Evolutionary conservation across 2,113 vertebrate genomes (phyloP), one percentile per base, ranked within the genome.

Genomic region (Lathamus discolor): DNA sequence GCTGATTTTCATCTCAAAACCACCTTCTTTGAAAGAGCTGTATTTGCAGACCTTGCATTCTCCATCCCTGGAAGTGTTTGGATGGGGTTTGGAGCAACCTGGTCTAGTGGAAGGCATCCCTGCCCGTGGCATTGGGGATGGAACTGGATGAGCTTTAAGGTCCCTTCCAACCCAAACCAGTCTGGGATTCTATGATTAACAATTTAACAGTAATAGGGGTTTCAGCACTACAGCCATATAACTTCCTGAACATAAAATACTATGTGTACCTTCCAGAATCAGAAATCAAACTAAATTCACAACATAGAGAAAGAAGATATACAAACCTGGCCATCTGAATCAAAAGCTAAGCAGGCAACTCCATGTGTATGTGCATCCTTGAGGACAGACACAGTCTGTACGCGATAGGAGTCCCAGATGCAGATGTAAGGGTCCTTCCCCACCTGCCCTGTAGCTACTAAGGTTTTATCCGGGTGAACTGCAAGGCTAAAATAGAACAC

Each of bases 381-480:
- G 89, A 99, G 98, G 95, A 99, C 99, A 95, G 99, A 99, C 41
- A 99, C 98, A 1, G 99, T 99, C 92, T 99, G 99, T 70, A 99
- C 96, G 5, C 97, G 97, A 88, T 99, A 99, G 6, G 99, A 99
- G 96, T 99, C 99, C 99, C 99, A 99, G 93, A 99, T 96, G 73
- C 99, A 99, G 88, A 99, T 98, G 84, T 98, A 99, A 7, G 99
- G 99, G 49, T 99, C 99, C 86, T 99, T 99, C 15, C 99, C 99
- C 75, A 99, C 99, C 97, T 99, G 99, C 83, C 99, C 99, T 1
- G 99, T 99, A 23, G 99, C 99, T 88, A 99, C 99, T 61, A 99
- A 97, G 72, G 98, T 98, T 98, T 98, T 99, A 94, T 99, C 99
- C 2, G 99, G 99, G 69, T 99, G 99, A 90, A 99, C 97, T 48